These are phyloP conservation scores for Poliocrania exsul DNA, from an alignment of 2,797 vertebrate genomes.

Conservation along the genomic window DNA sequence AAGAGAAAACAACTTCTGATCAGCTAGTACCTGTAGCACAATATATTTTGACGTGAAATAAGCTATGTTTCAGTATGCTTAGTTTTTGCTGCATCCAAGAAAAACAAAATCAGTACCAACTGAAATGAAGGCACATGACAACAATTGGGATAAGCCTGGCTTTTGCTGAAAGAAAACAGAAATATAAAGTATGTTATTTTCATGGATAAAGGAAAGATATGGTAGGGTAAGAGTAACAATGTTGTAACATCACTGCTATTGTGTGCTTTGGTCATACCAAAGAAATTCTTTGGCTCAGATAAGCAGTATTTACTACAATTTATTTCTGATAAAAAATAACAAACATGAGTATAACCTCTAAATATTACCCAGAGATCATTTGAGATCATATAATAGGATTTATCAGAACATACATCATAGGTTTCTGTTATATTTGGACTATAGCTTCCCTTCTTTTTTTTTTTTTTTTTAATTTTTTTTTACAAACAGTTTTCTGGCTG, in stretches of 20 bases:
- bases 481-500: slow-evolving; percentile 43
- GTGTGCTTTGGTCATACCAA: not conserved
- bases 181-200: not conserved
- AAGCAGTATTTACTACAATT: not conserved
- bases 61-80: slow-evolving; percentile 19
- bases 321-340: not conserved
- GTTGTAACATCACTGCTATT: not conserved
- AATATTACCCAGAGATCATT: not conserved
- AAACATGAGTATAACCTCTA: not conserved
- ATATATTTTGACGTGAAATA: slow-evolving; percentile 49
- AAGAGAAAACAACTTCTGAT: slow-evolving; percentile 65
- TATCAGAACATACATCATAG: slow-evolving; percentile 35
- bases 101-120: slow-evolving; percentile 39
- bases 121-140: slow-evolving; percentile 41
- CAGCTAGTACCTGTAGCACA: slow-evolving; percentile 41
- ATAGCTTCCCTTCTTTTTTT: not conserved
- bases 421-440: slow-evolving; percentile 51
- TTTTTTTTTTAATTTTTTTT: not conserved
- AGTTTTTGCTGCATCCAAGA: slow-evolving; percentile 47
- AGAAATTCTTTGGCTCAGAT: not conserved
- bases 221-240: not conserved
- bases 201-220: not conserved
- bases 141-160: slow-evolving; percentile 12
- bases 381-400: not conserved
- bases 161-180: slow-evolving; percentile 56